These are phyloP conservation scores for Lophotriccus pileatus DNA, from an alignment of 2,797 vertebrate genomes.

Conservation along the genomic window DNA sequence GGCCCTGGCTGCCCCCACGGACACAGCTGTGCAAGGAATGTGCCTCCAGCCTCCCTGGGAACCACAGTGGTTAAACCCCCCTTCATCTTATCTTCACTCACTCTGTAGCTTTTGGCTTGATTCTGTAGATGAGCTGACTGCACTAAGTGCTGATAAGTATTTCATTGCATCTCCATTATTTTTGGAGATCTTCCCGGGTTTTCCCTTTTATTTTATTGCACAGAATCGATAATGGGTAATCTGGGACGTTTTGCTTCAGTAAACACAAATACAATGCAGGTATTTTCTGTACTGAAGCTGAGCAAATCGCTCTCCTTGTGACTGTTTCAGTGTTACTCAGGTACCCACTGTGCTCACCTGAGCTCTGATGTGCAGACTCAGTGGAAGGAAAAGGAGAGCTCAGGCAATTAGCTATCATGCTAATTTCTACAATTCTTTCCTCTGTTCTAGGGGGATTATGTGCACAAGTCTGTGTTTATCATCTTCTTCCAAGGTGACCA, in stretches of 20 bases:
- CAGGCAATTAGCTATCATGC: neutral
- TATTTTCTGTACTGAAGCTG: neutral
- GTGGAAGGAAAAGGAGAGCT: neutral
- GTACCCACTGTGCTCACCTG: neutral
- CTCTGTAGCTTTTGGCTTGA: neutral
- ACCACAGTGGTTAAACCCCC: neutral
- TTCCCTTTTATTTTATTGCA: neutral
- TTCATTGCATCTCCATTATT: neutral
- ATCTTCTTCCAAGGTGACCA: constrained; percentile 99
- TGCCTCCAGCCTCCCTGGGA: neutral
- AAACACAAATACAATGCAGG: neutral
- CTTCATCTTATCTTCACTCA: neutral
- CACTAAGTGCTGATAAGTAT: neutral
- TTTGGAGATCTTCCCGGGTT: neutral
- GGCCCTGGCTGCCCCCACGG: neutral
- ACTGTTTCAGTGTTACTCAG: neutral
- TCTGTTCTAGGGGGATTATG: constrained; percentile 86
- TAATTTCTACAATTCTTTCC: neutral
- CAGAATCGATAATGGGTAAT: neutral
- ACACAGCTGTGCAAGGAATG: constrained; percentile 44
- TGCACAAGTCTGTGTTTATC: constrained; percentile 98
- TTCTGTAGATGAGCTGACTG: neutral
- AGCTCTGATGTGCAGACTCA: neutral
- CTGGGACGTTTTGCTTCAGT: neutral
- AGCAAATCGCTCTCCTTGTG: neutral